Percentiles rank a stretch among this genome's conserved stretches.
Conservation (phyloP, 2,113 vertebrate species). For the Ifrita kowaldi region DNA sequence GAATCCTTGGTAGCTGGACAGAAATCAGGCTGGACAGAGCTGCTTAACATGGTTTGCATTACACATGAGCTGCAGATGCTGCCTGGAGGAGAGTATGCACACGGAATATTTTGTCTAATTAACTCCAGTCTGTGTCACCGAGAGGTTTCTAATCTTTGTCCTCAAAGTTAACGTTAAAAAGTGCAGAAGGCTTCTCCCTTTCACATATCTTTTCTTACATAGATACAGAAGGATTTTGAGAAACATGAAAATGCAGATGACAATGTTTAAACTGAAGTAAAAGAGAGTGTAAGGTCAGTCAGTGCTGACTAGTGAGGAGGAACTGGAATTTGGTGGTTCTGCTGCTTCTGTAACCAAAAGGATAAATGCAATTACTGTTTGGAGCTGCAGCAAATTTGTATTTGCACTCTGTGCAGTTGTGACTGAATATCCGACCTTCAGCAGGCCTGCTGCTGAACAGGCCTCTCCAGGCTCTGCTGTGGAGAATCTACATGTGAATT, state of each 20-base stretch:
- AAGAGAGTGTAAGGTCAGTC: not conserved
- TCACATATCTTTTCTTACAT: not conserved
- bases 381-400: not conserved
- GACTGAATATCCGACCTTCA: not conserved
- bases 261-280: not conserved
- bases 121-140: conserved; percentile 56
- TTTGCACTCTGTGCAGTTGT: not conserved
- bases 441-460: not conserved
- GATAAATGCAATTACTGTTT: not conserved
- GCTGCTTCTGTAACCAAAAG: not conserved
- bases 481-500: not conserved
- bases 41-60: conserved; percentile 67
- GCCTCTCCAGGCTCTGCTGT: not conserved
- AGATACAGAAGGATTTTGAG: not conserved
- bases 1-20: conserved; percentile 54
- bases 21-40: conserved; percentile 57
- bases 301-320: not conserved
- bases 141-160: conserved; percentile 52
- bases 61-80: conserved; percentile 45
- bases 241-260: not conserved
- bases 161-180: conserved; percentile 33
- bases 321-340: not conserved
- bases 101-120: conserved; percentile 53
- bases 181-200: not conserved
- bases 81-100: conserved; percentile 59